A percentile compares a stretch with the other conserved stretches of the same genome.
phyloP scores from a whole-genome alignment of 2,797 vertebrate species.

The Hyperoplus lanceolatus region DNA sequence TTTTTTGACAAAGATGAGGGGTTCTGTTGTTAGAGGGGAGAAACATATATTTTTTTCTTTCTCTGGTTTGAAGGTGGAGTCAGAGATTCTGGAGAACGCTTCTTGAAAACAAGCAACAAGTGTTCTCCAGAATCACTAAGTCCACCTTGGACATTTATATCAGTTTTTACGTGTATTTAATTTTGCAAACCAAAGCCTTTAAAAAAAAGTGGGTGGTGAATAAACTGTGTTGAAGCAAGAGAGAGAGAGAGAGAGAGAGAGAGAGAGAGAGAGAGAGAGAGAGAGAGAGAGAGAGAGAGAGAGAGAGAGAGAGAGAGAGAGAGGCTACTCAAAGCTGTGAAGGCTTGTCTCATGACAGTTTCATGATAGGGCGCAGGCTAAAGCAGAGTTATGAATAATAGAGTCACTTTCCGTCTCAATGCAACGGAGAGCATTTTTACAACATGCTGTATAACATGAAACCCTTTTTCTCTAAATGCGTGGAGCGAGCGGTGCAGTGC shows the following conservation, averaged over 20 bases:
- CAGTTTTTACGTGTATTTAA: neutral
- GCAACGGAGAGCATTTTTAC: slow-evolving; percentile 45
- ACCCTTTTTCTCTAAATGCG: slow-evolving; percentile 32
- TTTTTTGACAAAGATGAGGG: neutral
- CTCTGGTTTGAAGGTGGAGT: too few relatives aligned
- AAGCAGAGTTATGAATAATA: slow-evolving; percentile 57
- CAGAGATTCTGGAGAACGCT: too few relatives aligned
- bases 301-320: neutral
- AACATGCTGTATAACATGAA: slow-evolving; percentile 56
- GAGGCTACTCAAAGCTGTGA: neutral
- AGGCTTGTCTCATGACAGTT: slow-evolving; percentile 38
- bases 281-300: neutral
- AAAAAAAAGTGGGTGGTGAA: neutral
- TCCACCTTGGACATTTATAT: too few relatives aligned
- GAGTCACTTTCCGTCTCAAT: slow-evolving; percentile 30
- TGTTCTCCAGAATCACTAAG: too few relatives aligned
- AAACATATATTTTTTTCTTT: slow-evolving; percentile 17
- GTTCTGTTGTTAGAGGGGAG: neutral
- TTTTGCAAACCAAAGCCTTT: neutral
- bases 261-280: neutral
- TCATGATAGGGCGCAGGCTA: slow-evolving; percentile 34
- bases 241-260: neutral
- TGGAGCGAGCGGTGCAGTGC: slow-evolving; percentile 45
- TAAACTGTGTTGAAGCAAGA: neutral
- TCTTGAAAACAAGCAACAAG: too few relatives aligned